phyloP scores from a whole-genome alignment of 2,797 vertebrate species.

The Pseudocheirus occidentalis region DNA sequence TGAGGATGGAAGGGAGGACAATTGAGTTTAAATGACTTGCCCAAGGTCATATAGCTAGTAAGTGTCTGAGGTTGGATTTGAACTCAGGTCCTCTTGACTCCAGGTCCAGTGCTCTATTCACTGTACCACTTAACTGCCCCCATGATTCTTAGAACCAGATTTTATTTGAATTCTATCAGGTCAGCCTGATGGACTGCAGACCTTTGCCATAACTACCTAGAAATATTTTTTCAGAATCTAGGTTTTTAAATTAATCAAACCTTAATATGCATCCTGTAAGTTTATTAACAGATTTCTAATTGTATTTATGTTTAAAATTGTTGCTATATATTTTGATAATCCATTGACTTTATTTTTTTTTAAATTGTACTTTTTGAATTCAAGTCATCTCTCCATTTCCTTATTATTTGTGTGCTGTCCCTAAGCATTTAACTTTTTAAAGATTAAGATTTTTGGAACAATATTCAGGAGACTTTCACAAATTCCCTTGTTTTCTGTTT shows the following conservation, averaged over 20 bases:
- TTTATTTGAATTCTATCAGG: background rate
- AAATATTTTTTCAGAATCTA: background rate
- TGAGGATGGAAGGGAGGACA: too few relatives aligned
- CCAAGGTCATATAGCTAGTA: too few relatives aligned
- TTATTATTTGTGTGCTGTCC: background rate
- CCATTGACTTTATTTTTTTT: background rate
- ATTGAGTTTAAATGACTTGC: too few relatives aligned
- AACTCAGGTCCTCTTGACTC: too few relatives aligned
- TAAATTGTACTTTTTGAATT: background rate
- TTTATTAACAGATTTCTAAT: too few relatives aligned
- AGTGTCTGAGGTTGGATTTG: too few relatives aligned
- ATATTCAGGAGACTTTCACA: background rate
- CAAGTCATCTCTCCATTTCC: background rate
- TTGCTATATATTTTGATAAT: fast-evolving
- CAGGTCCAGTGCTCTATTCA: too few relatives aligned
- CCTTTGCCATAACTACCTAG: background rate
- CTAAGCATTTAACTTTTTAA: background rate
- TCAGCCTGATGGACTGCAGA: background rate
- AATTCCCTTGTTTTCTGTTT: background rate
- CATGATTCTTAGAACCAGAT: background rate
- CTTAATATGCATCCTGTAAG: background rate
- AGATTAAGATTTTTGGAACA: background rate
- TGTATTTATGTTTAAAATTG: background rate
- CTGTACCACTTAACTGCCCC: too few relatives aligned
- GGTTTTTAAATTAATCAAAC: background rate